Percentiles rank a stretch among this genome's conserved stretches.
These are phyloP conservation scores for Apostichopus japonicus DNA, from an alignment of 35 echinoderm and acorn worm genomes.

Conservation along the genomic window DNA sequence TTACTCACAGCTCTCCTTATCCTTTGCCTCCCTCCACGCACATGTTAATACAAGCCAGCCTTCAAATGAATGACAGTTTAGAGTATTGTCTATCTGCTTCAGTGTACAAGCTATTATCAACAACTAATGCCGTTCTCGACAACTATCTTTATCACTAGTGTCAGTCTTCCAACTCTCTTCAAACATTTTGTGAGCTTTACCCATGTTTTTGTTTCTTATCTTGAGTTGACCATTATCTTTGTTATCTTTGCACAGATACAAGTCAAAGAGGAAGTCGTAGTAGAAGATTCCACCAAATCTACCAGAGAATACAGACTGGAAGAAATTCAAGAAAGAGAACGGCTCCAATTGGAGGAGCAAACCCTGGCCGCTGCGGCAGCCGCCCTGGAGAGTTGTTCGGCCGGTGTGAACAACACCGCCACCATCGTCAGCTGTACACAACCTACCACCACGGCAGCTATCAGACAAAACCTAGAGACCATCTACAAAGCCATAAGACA, in stretches of 20 bases:
- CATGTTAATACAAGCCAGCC: too few species aligned
- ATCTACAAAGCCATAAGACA: slow-evolving; percentile 96
- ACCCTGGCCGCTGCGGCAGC: slow-evolving; percentile 51
- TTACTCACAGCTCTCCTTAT: too few species aligned
- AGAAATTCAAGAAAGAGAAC: slow-evolving; percentile 50
- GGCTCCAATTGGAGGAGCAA: slow-evolving; percentile 41
- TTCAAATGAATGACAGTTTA: too few species aligned
- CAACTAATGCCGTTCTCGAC: too few species aligned
- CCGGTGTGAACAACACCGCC: slow-evolving; percentile 38
- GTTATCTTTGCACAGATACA: slow-evolving; percentile 10
- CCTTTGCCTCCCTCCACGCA: too few species aligned
- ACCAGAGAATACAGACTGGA: slow-evolving; percentile 34
- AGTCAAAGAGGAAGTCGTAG: slow-evolving; percentile 1
- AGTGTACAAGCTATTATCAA: too few species aligned
- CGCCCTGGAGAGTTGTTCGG: slow-evolving; percentile 60
- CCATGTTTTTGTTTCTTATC: too few species aligned
- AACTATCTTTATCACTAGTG: too few species aligned
- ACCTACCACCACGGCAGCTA: slow-evolving; percentile 72
- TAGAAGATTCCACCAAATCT: not conserved
- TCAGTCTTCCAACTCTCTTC: too few species aligned
- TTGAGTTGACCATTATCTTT: too few species aligned
- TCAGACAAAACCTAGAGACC: slow-evolving; percentile 90
- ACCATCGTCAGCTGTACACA: slow-evolving; percentile 62
- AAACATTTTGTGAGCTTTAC: too few species aligned
- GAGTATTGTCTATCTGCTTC: too few species aligned